Evolutionary conservation across 2,797 vertebrate genomes (phyloP), one percentile per base, ranked within the genome.

Genomic region (Oophaga sylvatica): DNA sequence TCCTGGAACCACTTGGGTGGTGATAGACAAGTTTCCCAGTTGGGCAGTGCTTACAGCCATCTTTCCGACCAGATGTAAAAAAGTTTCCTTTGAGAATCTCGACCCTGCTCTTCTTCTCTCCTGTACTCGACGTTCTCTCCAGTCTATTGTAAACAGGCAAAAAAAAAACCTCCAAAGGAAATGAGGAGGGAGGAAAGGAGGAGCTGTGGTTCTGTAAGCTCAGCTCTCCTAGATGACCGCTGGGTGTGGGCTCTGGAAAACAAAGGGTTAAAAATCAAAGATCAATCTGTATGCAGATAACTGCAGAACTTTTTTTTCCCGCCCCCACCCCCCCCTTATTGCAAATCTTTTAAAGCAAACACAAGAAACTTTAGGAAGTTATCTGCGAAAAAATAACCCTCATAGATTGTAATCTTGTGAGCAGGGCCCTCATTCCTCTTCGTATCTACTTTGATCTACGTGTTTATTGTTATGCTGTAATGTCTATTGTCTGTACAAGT

Each of bases 41-140:
- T 81, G 80, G 31, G 80, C 62, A 81, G 60, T 81, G 22, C 62
- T 81, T 1, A 29, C 35, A 45, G 80, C 57, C 80, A 81, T 81
- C 15, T n/a, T 67, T 45, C 12, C 12, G 35, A 5, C 13, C 22
- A 20, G 35, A 63, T 45, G 31, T 17, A 10, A 7, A 48, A 48
- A 4, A 2, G 2, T 8, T n/a, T 20, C 8, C 65, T 19, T 65
- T 0, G 3, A 41, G 78, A 4, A 41, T 45, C 59, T 59, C 5
- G 12, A 26, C 26, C 19, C 20, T 5, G 57, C 15, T 81, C 79
- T 48, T 13, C 26, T 56, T 78, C 57, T 76, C 73, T 76, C 41
- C 22, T 76, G 56, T 60, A 41, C 78, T 41, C 19, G 7, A 2
- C n/a, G 19, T n/a, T 35, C 26, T 12, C 10, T 13, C 20, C 79